Conservation (phyloP, 2,113 vertebrate species). For the Crotalus viridis region DNA sequence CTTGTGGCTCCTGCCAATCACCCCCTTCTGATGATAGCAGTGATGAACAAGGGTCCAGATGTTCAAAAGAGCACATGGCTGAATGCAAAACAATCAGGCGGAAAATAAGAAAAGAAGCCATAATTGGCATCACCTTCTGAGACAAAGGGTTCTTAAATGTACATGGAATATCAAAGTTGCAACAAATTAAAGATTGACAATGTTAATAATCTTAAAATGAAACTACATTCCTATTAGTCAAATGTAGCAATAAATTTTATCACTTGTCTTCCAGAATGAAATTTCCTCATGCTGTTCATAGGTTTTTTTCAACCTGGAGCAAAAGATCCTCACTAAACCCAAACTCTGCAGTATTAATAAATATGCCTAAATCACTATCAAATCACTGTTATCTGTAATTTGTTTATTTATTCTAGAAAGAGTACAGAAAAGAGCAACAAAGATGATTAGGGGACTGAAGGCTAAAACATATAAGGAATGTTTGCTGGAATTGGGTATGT, state of each 20-base stretch:
- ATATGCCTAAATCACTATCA: background rate
- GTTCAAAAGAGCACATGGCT: background rate
- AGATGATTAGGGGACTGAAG: too few species aligned
- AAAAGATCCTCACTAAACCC: background rate
- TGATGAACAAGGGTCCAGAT: background rate
- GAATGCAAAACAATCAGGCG: background rate
- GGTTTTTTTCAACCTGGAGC: background rate
- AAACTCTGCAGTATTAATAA: background rate
- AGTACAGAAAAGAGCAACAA: too few species aligned
- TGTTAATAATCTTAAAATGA: background rate
- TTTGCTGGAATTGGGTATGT: too few species aligned
- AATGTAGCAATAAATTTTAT: background rate
- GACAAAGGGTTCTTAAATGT: background rate
- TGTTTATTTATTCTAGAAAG: background rate
- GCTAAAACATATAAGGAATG: too few species aligned
- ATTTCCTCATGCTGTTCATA: background rate
- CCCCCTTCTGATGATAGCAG: background rate
- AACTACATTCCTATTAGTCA: constrained; percentile 2
- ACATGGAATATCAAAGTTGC: background rate
- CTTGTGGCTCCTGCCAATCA: background rate
- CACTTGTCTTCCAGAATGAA: background rate
- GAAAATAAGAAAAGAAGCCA: background rate
- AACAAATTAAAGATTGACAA: background rate
- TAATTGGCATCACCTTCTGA: background rate
- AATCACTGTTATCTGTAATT: background rate